Conservation (phyloP, 2,113 vertebrate genomes). For the Colius striatus region DNA sequence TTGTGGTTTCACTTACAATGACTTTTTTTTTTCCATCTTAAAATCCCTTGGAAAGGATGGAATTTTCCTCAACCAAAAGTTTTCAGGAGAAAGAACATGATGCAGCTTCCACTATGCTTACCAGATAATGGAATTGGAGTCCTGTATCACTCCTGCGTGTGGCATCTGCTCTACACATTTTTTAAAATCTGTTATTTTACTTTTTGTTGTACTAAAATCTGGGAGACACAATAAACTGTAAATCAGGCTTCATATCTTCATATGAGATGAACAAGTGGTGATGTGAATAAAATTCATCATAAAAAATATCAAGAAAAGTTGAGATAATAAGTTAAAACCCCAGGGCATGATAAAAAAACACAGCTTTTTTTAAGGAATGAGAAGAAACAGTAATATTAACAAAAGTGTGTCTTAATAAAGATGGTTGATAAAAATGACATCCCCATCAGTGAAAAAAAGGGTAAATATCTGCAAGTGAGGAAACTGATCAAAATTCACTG, state of each 20-base stretch:
- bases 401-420: not conserved
- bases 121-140: not conserved
- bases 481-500: not conserved
- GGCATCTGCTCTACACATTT: not conserved
- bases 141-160: not conserved
- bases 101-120: rapidly evolving
- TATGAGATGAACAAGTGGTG: not conserved
- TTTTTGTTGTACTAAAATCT: not conserved
- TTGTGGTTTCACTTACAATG: not conserved
- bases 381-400: rapidly evolving
- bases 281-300: not conserved
- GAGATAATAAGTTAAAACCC: not conserved
- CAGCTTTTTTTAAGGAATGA: rapidly evolving
- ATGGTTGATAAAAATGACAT: not conserved
- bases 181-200: not conserved
- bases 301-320: not conserved
- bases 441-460: not conserved
- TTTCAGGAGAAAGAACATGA: not conserved
- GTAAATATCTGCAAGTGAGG: not conserved
- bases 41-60: not conserved
- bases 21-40: not conserved
- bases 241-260: not conserved
- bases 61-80: not conserved
- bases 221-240: not conserved
- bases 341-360: not conserved